Conservation (phyloP, 2,888 invertebrate genomes). For the Drosophila nr. medialis region DNA sequence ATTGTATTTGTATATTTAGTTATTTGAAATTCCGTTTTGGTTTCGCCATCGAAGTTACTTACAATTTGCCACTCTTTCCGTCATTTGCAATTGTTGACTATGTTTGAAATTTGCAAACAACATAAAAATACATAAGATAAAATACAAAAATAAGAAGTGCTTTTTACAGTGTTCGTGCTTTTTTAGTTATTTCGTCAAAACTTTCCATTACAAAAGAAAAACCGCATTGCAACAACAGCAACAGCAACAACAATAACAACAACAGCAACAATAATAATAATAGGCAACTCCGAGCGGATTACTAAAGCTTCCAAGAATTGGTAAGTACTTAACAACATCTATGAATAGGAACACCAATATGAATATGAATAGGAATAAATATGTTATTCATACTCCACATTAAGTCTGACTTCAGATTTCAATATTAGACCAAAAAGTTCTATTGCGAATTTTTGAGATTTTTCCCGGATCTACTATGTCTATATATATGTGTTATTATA, state of each 20-base stretch:
- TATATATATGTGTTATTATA: neutral
- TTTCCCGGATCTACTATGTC: neutral
- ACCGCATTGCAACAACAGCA: constrained; percentile 1
- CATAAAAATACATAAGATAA: constrained; percentile 34
- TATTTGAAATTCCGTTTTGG: constrained; percentile 57
- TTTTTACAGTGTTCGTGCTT: constrained; percentile 48
- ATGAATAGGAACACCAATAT: neutral
- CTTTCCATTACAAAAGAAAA: constrained; percentile 35
- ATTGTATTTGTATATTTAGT: constrained; percentile 47
- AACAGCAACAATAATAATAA: constrained; percentile 13
- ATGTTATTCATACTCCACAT: neutral
- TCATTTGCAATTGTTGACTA: constrained; percentile 56
- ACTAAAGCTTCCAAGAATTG: constrained; percentile 64
- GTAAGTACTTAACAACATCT: constrained; percentile 48
- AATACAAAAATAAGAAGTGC: constrained; percentile 20
- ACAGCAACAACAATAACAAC: neutral
- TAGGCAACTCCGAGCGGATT: constrained; percentile 53
- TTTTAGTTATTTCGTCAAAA: constrained; percentile 44
- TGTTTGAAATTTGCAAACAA: constrained; percentile 42
- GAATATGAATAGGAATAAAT: constrained; percentile 3
- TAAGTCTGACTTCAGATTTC: constrained; percentile 1
- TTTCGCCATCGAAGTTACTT: constrained; percentile 49
- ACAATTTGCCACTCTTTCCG: constrained; percentile 27
- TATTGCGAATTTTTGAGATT: neutral
- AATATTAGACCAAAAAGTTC: neutral